Conservation (phyloP, 2,888 invertebrate genomes). For the Hydrotaea diabolus region DNA sequence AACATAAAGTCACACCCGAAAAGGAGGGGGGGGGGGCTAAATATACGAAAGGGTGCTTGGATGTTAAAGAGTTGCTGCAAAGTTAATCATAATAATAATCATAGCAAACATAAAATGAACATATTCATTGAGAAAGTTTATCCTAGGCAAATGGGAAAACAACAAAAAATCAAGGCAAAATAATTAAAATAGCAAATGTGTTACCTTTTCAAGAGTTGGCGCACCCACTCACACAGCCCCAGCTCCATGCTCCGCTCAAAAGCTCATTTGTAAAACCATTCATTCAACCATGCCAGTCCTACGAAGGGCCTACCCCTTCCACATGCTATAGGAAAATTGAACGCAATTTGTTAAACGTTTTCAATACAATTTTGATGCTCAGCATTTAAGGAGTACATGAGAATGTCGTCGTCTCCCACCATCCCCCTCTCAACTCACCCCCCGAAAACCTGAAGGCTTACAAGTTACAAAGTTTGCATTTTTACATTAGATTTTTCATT, state of each 20-base stretch:
- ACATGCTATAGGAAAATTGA: not conserved
- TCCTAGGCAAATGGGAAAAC: constrained; percentile 4
- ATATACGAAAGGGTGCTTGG: not conserved
- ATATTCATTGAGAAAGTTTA: constrained; percentile 62
- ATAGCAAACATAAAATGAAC: constrained; percentile 63
- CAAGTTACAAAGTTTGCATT: constrained; percentile 38
- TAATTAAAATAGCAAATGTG: constrained; percentile 63
- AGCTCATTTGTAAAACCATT: not conserved
- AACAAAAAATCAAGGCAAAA: constrained; percentile 42
- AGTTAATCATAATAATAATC: constrained; percentile 41
- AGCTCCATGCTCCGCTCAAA: too few species aligned
- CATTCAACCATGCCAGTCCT: not conserved
- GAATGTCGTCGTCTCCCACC: not conserved
- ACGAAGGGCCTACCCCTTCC: not conserved
- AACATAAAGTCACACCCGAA: not conserved
- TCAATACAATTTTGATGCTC: constrained; percentile 46
- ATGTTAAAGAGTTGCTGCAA: constrained; percentile 16
- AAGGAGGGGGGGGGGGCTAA: not conserved
- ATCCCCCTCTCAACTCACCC: not conserved
- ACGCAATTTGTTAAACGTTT: constrained; percentile 60
- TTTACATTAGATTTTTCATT: constrained; percentile 56
- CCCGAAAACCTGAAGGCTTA: not conserved
- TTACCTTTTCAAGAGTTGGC: constrained; percentile 41
- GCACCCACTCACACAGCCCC: not conserved
- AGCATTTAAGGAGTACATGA: not conserved